phyloP scores from a whole-genome alignment of 2,113 vertebrate genomes.

The Oriolus oriolus region DNA sequence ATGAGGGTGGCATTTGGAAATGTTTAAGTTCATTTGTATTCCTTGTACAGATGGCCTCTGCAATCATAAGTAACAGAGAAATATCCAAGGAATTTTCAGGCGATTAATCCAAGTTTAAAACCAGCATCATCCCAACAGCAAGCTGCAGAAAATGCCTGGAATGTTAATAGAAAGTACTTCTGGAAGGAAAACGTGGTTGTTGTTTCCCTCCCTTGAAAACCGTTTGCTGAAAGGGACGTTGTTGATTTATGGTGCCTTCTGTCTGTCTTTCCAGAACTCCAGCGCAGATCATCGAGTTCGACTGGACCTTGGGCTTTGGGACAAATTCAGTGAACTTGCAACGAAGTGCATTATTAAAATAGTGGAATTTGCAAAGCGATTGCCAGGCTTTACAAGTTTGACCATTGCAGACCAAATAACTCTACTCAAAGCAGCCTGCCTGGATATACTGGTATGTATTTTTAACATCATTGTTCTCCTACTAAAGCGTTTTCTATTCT shows the following conservation, averaged over 20 bases:
- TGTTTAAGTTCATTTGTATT: conserved; percentile 54
- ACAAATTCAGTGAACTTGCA: conserved; percentile 98
- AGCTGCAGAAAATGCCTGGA: conserved; percentile 4
- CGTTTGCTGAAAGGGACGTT: background rate
- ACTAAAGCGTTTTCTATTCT: background rate
- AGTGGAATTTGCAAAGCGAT: conserved; percentile 97
- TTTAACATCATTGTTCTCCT: background rate
- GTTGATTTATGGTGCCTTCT: conserved; percentile 26
- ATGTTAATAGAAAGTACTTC: background rate
- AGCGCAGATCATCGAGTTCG: conserved; percentile 94
- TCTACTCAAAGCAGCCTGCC: conserved; percentile 91
- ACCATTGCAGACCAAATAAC: conserved; percentile 96
- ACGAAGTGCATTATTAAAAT: conserved; percentile 99
- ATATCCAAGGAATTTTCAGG: conserved; percentile 28
- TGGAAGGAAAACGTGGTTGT: background rate
- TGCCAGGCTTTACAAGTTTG: conserved; percentile 93
- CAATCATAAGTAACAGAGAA: conserved; percentile 48
- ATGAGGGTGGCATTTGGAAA: conserved; percentile 60
- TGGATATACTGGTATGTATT: conserved; percentile 90
- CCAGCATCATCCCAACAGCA: background rate
- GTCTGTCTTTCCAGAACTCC: conserved; percentile 83
- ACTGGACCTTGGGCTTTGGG: conserved; percentile 96
- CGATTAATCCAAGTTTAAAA: conserved; percentile 25
- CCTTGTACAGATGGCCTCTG: conserved; percentile 46
- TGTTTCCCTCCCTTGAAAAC: background rate